phyloP scores from a whole-genome alignment of 2,113 vertebrate genomes.

The Nothocercus julius region DNA sequence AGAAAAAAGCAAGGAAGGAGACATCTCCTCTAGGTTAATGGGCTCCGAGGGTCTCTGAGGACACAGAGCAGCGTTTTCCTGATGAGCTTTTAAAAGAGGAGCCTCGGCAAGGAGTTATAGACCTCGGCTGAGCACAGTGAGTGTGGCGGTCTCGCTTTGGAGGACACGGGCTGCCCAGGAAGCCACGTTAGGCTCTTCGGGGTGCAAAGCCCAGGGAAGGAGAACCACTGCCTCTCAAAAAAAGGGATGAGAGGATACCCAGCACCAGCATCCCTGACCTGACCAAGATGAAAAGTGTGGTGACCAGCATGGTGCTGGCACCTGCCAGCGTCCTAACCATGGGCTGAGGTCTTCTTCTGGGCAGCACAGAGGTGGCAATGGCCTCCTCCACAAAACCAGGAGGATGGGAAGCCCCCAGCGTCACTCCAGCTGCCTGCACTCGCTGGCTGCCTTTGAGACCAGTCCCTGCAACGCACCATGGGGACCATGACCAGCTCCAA shows the following conservation, averaged over 20 bases:
- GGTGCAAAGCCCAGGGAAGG: too few relatives aligned
- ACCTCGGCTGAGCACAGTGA: not conserved
- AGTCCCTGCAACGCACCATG: accelerated
- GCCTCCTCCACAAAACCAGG: not conserved
- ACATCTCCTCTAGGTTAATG: not conserved
- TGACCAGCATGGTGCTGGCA: too few relatives aligned
- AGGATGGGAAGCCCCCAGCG: not conserved
- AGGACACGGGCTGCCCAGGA: too few relatives aligned
- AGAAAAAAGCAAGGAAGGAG: not conserved
- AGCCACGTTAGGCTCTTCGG: too few relatives aligned
- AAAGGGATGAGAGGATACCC: not conserved
- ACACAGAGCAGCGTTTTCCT: not conserved
- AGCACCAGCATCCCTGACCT: not conserved
- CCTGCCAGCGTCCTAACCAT: not conserved
- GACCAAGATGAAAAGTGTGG: not conserved
- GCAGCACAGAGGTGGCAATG: not conserved
- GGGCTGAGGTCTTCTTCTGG: not conserved
- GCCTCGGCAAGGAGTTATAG: not conserved
- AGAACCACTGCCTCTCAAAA: not conserved
- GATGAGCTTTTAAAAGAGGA: not conserved
- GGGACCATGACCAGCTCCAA: not conserved
- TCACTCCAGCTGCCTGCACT: not conserved
- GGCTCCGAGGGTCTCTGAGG: constrained; percentile 4
- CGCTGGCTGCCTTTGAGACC: not conserved
- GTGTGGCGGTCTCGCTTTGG: too few relatives aligned